Evolutionary conservation across 1,140 invertebrate species (phyloP), one percentile per base, ranked within the genome.

Genomic region (Ectropis grisescens): DNA sequence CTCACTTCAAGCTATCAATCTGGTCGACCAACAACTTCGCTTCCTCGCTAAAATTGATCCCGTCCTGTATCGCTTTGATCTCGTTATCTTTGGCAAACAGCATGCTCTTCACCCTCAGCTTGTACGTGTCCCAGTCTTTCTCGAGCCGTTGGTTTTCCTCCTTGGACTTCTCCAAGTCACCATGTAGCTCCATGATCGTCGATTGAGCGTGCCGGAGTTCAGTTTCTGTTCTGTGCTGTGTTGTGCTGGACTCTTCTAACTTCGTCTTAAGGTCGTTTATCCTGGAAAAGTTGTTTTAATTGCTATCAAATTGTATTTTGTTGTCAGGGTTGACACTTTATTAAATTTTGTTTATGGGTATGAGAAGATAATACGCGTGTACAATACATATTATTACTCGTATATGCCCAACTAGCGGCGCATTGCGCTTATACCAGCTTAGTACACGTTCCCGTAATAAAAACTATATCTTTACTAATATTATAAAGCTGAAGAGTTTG

Each of bases 101-200:
- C 68, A 75, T 80, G 24, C 54, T 62, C 23, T 80, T 78, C 2
- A 80, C 75, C 29, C 75, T 46, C 16, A 71, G 33, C 37, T 80
- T 80, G 19, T 80, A 80, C 8, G 60, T 38, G 37, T 80, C 68
- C 72, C 75, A 80, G 9, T 78, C 75, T 35, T 51, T 69, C 30
- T 80, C 66, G 13, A 80, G 38, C 1, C 67, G 39, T 6, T 14
- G 35, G 30, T 71, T 74, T 31, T 78, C 75, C 2, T 14, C 41
- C 0, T 26, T 68, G 2, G 47, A 50, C 29, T 67, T 68, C 5
- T 66, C 59, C 36, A 81, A 40, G 26, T 56, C 50, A 7, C 31
- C 37, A 24, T 76, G 57, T 7, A 74, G 35, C 19, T 74, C 69
- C 22, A 11, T 43, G 10, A 70, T 62, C 0, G 49, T 51, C 1